Evolutionary conservation across 2,113 vertebrate genomes (phyloP), one percentile per base, ranked within the genome.

Genomic region (Pitta sordida): DNA sequence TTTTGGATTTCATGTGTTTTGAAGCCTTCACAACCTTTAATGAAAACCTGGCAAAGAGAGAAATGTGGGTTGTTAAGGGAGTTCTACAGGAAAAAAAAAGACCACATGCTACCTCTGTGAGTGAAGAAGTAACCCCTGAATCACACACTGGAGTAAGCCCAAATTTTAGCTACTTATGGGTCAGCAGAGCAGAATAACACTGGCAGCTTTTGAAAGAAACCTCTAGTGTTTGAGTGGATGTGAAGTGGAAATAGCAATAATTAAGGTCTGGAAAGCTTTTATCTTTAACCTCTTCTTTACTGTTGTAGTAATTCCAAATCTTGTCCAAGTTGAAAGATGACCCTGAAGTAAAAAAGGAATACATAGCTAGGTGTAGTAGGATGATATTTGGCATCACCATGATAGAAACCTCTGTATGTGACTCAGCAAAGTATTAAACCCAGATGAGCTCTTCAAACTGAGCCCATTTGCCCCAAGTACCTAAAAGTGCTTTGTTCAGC

Each of bases 101-200:
- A 53, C 44, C 60, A 94, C 77, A 78, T 46, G 23, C 15, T 62
- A 62, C 24, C 20, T 67, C n/a, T 65, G 56, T 60, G 29, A 71
- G 59, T 52, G 52, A 68, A 62, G 53, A 10, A 30, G 46, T 56
- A 79, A 87, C 53, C 51, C 53, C 49, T 69, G 73, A 92, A 71
- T 87, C 49, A 65, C 44, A 71, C 30, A 39, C 62, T 89, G 89
- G 49, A 91, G 11, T 55, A 63, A 63, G 10, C 20, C 81, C 86
- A 94, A 87, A 85, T 92, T 91, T 86, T 58, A 73, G 16, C 58
- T 87, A 24, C 49, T 89, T 89, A 43, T 59, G 49, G 91, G 65
- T 93, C 86, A 92, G 21, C 37, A 79, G 77, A 92, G 56, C 52
- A 95, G 81, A 92, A 58, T 58, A 92, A 79, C 27, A 51, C 29